Percentiles rank a stretch among this genome's conserved stretches.
These are phyloP conservation scores for Athetis lepigone DNA, from an alignment of 2,888 invertebrate genomes.

Conservation along the genomic window DNA sequence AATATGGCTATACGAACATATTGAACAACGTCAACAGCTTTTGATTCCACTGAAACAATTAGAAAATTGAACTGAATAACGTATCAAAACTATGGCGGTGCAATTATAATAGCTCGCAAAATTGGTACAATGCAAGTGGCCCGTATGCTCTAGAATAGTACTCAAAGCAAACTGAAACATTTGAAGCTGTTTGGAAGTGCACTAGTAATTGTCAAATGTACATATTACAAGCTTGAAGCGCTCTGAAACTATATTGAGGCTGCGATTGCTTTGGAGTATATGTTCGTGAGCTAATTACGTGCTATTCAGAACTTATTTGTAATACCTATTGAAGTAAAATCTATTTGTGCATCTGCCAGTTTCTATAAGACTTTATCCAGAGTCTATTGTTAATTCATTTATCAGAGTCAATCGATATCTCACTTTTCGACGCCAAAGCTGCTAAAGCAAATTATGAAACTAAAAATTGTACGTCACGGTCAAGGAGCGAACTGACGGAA, in stretches of 20 bases:
- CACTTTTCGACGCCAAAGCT: background rate
- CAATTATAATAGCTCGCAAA: slow-evolving; percentile 43
- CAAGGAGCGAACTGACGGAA: slow-evolving; percentile 18
- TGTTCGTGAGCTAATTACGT: slow-evolving; percentile 16
- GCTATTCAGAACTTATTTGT: slow-evolving; percentile 9
- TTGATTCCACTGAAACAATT: slow-evolving; percentile 6
- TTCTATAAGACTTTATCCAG: too few species aligned
- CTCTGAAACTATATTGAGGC: slow-evolving; percentile 29
- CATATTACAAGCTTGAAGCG: slow-evolving; percentile 33
- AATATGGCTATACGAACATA: background rate
- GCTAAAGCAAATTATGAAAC: slow-evolving; percentile 9
- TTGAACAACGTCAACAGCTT: background rate
- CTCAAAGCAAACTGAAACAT: slow-evolving; percentile 51
- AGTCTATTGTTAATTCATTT: too few species aligned
- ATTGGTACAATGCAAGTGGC: slow-evolving; percentile 44
- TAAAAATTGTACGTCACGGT: slow-evolving; percentile 16
- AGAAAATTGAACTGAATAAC: slow-evolving; percentile 25
- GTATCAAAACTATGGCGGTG: slow-evolving; percentile 17
- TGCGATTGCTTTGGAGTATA: slow-evolving; percentile 22
- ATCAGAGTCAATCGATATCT: background rate
- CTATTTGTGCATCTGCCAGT: too few species aligned
- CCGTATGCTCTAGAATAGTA: slow-evolving; percentile 35
- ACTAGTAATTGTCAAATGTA: slow-evolving; percentile 52
- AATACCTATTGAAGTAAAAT: too few species aligned
- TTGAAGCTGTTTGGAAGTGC: slow-evolving; percentile 42